Evolutionary conservation across 2,888 invertebrate genomes (phyloP).

Genomic region (Mellilla xanthometata): DNA sequence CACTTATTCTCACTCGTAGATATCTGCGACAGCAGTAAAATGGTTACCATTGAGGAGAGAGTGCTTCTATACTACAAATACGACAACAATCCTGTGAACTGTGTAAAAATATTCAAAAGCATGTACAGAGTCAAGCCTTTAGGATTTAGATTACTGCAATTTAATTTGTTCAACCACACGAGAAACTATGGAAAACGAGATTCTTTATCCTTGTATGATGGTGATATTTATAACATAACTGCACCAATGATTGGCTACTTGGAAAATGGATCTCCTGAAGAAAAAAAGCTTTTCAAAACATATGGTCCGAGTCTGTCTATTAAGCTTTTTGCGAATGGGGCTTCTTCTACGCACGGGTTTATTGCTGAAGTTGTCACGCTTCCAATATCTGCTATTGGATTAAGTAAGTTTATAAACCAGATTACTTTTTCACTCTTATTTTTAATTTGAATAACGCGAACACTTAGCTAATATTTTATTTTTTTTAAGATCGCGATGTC

Average conservation of each 20-base stretch:
- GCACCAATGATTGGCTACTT: constrained; percentile 88
- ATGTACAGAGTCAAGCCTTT: constrained; percentile 92
- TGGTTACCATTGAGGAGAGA: constrained; percentile 93
- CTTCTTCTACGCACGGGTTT: constrained; percentile 96
- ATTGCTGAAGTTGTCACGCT: constrained; percentile 98
- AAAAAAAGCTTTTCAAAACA: constrained; percentile 89
- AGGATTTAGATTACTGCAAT: constrained; percentile 94
- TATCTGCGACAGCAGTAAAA: constrained; percentile 97
- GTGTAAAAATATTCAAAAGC: constrained; percentile 97
- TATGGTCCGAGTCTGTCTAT: constrained; percentile 92
- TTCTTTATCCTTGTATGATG: constrained; percentile 93
- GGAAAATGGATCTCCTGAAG: constrained; percentile 86
- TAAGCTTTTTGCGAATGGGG: constrained; percentile 96
- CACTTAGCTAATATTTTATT: too few relatives aligned
- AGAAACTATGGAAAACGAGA: constrained; percentile 91
- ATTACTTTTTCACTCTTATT: too few relatives aligned
- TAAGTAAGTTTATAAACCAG: constrained; percentile 93
- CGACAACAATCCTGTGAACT: constrained; percentile 97
- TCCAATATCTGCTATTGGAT: constrained; percentile 95
- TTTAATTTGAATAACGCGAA: too few relatives aligned
- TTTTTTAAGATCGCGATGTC: constrained; percentile 90
- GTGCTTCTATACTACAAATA: constrained; percentile 98
- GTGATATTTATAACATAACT: constrained; percentile 94
- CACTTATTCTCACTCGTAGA: constrained; percentile 96
- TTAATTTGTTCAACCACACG: constrained; percentile 95